Evolutionary conservation across 2,888 invertebrate species (phyloP), one percentile per base, ranked within the genome.

Genomic region (Piscicola geometra): DNA sequence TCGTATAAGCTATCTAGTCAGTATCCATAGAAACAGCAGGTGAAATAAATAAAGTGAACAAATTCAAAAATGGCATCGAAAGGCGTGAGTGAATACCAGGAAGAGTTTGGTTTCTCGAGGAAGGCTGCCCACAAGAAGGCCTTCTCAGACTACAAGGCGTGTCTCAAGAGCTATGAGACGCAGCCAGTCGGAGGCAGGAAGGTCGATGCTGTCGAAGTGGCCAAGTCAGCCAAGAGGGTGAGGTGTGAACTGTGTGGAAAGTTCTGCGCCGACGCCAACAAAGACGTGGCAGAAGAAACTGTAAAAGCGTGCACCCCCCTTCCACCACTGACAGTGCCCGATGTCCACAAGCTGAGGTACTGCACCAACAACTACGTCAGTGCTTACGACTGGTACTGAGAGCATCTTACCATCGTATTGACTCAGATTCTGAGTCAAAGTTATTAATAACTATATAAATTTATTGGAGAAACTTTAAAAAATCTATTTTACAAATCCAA

Each of bases 291-390:
- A 30, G 21, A 67, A 35, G 21, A 3, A 35, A 32, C 30, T 32
- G 56, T 32, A n/a, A 60, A 1, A 3, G 50, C 1, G 47, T 47
- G 52, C 5, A 15, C 60, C 28, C 35, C 69, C 1, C 25, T 28
- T 41, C 60, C 71, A 21, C 41, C 50, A 0, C 64, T 76, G 15
- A 35, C 71, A 0, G 60, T 71, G 18, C 76, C 76, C 0, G 56
- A n/a, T 36, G 66, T 76, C 28, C 76, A 76, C 33, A 76, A 76
- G 50, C 47, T 76, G 41, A 60, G 76, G 32, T 76, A 76, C 47
- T 33, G 36, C 28, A 56, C 60, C 60, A 71, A 76, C 36, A 76
- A 76, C 71, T 76, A 76, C 50, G 64, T 76, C 71, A 76, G 71
- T 21, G 36, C 64, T 0, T 71, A 76, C n/a, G 71, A 76, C 33